Evolutionary conservation across 1,140 invertebrate species (phyloP), one percentile per base, ranked within the genome.

Genomic region (Harlomillsia oculata): DNA sequence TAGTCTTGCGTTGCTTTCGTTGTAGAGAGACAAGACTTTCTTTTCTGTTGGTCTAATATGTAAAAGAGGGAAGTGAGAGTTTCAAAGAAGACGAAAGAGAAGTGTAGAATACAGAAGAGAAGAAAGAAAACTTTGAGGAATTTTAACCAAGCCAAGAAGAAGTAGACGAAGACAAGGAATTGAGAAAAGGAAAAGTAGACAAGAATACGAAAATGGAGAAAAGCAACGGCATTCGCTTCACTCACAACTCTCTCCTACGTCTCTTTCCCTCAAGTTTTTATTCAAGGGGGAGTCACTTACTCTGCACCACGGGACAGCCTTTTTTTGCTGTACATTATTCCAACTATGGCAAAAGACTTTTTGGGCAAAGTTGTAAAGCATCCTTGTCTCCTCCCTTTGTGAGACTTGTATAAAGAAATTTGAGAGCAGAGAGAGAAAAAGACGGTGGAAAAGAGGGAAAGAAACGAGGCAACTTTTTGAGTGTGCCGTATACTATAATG

Each of bases 121-220:
- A 20, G 20, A 25, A 45, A 54, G 53, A 56, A 56, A 56, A 56
- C 53, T 56, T 56, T 56, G 28, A 44, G 44, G 53, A 56, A 56
- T 56, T 56, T 56, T 56, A 44, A 43, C 37, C 51, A 30, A 53
- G 26, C 32, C 51, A 41, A 37, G 51, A 20, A 26, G 37, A 18
- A 11, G 25, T 36, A 29, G 9, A 53, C 29, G 53, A 36, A 54
- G 41, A 45, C 13, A 34, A 41, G 41, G 41, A 45, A 41, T 34
- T 13, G 29, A 45, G 21, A 45, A 36, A 29, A 23, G 14, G 28
- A 11, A 29, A 26, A 26, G 25, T 30, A 32, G 34, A 32, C 16
- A 48, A 32, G 34, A 48, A 48, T 48, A 48, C 13, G n/a, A 29
- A 26, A 26, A 18, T 30, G 23, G 34, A 32, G 28, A 48, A 32